Evolutionary conservation across 2,888 invertebrate species (phyloP).

Genomic region (Subacronicta megacephala): DNA sequence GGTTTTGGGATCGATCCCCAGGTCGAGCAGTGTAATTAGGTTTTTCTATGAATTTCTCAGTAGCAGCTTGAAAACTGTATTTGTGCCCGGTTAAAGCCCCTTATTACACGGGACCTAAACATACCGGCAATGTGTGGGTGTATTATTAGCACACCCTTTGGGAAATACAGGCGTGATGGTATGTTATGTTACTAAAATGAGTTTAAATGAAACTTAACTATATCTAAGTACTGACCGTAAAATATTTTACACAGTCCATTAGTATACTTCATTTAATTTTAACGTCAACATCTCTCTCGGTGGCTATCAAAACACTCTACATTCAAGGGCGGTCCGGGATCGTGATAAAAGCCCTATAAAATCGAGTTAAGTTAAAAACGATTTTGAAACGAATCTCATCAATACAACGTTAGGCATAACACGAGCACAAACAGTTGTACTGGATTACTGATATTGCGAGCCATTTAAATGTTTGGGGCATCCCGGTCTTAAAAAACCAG

Average conservation of each 20-base stretch:
- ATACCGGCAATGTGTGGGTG: no score
- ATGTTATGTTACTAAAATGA: no score
- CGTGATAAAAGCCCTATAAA: slow-evolving; percentile 24
- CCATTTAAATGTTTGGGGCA: slow-evolving; percentile 54
- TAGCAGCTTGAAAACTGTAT: no score
- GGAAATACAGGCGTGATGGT: no score
- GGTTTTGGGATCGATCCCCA: no score
- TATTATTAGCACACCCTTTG: no score
- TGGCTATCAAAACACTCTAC: neutral
- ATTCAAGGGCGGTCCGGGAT: slow-evolving; percentile 8
- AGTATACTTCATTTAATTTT: neutral
- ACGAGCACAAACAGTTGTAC: slow-evolving; percentile 46
- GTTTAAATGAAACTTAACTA: no score
- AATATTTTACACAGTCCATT: neutral
- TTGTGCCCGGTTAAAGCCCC: no score
- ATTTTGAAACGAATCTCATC: slow-evolving; percentile 61
- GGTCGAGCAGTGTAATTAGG: no score
- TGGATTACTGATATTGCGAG: slow-evolving; percentile 55
- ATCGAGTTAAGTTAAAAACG: slow-evolving; percentile 50
- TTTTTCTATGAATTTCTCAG: no score
- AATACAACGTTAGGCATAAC: slow-evolving; percentile 60
- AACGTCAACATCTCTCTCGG: neutral
- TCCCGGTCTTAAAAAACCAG: slow-evolving; percentile 18
- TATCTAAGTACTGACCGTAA: no score
- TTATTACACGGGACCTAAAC: no score